Evolutionary conservation across 1,140 invertebrate species (phyloP), one percentile per base, ranked within the genome.

Genomic region (Acromyrmex echinatior): DNA sequence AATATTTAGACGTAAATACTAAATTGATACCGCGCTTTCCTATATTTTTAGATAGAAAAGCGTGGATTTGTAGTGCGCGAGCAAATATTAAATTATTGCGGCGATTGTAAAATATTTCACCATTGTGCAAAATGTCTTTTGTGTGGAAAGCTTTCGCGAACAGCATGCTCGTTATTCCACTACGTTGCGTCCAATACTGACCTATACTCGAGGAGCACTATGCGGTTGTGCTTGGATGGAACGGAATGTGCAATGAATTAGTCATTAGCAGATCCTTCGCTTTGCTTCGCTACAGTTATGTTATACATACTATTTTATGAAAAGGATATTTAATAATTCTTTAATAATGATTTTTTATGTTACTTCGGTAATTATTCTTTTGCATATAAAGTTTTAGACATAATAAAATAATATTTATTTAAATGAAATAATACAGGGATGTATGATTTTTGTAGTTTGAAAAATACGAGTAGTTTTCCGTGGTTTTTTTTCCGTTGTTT

Each of bases 171-270:
- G 63, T 81, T 70, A 81, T 81, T 81, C 65, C 65, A 39, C 49
- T 35, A 81, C 45, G 28, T n/a, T 56, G 78, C 63, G 28, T 70
- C 49, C 78, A 80, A 80, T 80, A 70, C 28, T 81, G 65, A 70
- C 45, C 63, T 70, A 25, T 70, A 70, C 78, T 81, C 18, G 49
- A 45, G 49, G 16, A 51, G 78, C 49, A 81, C 31, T 56, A 10
- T 35, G 78, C 65, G 78, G 31, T 70, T 81, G 49, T 70, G 65
- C 31, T 56, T 56, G 39, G 78, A 14, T 56, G 49, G 9, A 81
- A 70, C 65, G 63, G 78, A 81, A 81, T 81, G 78, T 56, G 78
- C 78, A 70, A 81, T 81, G 78, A 70, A 70, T 81, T 58, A 81
- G 78, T 81, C 65, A 81, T 81, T 70, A 81, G 49, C 65, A 71